Conservation (phyloP, 1,140 invertebrate genomes). For the Globodera rostochiensis region DNA sequence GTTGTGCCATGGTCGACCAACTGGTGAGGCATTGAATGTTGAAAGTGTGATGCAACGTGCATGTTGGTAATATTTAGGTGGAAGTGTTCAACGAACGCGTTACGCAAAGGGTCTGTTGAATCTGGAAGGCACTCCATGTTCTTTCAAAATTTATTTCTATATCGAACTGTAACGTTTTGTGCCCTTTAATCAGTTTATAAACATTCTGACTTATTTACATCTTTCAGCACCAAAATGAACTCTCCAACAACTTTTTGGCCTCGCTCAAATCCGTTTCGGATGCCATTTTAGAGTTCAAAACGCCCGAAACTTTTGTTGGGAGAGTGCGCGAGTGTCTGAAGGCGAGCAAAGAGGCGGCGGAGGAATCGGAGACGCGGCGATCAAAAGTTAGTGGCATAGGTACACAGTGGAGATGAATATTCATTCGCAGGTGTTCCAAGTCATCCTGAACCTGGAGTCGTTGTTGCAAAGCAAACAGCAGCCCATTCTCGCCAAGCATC, state of each 20-base stretch:
- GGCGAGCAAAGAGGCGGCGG: neutral
- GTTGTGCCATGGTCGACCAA: neutral
- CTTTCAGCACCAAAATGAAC: neutral
- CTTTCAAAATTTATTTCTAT: too few species aligned
- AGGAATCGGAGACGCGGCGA: neutral
- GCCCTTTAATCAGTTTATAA: neutral
- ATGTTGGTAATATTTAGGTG: neutral
- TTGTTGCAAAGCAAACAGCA: neutral
- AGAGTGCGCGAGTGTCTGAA: neutral
- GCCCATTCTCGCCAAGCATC: slow-evolving; percentile 9
- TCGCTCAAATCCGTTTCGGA: neutral
- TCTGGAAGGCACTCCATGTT: neutral
- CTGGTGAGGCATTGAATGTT: neutral
- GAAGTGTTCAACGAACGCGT: neutral
- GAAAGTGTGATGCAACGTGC: too few species aligned
- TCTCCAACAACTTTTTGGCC: neutral
- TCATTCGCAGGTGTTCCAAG: neutral
- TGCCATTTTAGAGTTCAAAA: neutral
- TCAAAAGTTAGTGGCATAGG: neutral
- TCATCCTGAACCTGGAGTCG: slow-evolving; percentile 1
- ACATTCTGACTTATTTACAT: neutral
- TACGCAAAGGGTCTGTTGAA: neutral
- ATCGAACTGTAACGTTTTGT: too few species aligned
- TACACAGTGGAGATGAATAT: too few species aligned
- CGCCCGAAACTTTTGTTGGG: neutral